Base-by-base conservation (phyloP, 2,888 invertebrate genomes). In the Villa cingulata region DNA sequence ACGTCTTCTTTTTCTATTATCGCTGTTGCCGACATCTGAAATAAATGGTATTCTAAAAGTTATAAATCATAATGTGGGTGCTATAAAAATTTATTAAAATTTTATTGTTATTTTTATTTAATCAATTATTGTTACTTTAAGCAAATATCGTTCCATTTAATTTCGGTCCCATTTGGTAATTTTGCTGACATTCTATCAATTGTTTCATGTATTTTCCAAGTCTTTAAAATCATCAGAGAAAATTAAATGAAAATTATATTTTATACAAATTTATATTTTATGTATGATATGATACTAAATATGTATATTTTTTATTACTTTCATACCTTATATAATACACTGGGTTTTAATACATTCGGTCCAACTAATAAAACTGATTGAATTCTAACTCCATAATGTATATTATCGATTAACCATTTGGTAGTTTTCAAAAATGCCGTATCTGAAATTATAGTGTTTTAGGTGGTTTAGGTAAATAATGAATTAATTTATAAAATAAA, bases 341-440 rank as follows among this genome's bases (percentile, higher is more conserved):
- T 59, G 2, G 82, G 79, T 41, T 76, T 74, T 40, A 85, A 64
- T 12, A 86, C 76, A 70, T 85, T 75, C 44, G 80, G 74, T 19
- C 79, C 80, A 42, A 77, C 77, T 45, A 83, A 64, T 53, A 84
- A 71, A 43, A 80, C 64, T 51, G 68, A 72, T 65, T 84, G 78
- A 15, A 76, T 62, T 52, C 83, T 72, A 58, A 77, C 74, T 12
- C 76, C 79, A 44, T 74, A 76, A 49, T 78, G 75, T 63, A 82
- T 80, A 50, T 76, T 78, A 17, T 74, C 66, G 61, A 82, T 76
- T 49, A 83, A 72, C 83, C 85, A 85, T 57, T 83, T 76, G 5
- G 84, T 81, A 56, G 84, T 81, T 53, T 67, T 63, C 37, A 76
- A 73, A 61, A 83, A 86, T 51, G 80, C 43, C 15, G 50, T 51